Evolutionary conservation across 2,888 invertebrate species (phyloP).

Genomic region (Drosophila sordidapex): DNA sequence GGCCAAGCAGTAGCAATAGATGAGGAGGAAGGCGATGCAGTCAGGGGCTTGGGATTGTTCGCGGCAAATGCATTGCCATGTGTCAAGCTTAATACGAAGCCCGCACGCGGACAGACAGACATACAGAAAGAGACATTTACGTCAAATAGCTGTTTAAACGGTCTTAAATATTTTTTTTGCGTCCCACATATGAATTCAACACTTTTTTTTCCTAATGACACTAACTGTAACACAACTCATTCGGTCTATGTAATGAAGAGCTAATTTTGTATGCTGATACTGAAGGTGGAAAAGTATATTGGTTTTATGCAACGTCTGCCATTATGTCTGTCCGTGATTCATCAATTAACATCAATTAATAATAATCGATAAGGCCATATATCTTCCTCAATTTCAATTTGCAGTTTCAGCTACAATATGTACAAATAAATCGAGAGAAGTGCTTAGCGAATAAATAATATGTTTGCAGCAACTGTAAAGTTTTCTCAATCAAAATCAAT

Average conservation of each 20-base stretch:
- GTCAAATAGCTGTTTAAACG: slow-evolving; percentile 67
- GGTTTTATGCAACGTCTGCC: neutral
- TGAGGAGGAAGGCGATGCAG: slow-evolving; percentile 15
- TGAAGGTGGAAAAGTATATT: neutral
- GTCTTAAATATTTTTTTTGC: slow-evolving; percentile 17
- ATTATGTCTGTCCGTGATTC: neutral
- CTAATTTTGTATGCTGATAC: neutral
- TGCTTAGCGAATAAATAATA: slow-evolving; percentile 39
- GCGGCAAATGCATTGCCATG: slow-evolving; percentile 74
- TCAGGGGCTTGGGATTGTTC: slow-evolving; percentile 20
- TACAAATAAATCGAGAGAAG: slow-evolving; percentile 4
- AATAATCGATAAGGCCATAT: neutral
- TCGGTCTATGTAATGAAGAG: slow-evolving; percentile 51
- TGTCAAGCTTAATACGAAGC: slow-evolving; percentile 75
- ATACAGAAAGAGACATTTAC: slow-evolving; percentile 57
- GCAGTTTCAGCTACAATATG: slow-evolving; percentile 10
- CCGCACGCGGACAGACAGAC: slow-evolving; percentile 33
- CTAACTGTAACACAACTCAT: slow-evolving; percentile 46
- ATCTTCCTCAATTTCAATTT: neutral
- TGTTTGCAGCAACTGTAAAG: slow-evolving; percentile 22
- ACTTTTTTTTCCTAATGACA: neutral
- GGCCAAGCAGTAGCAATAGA: slow-evolving; percentile 69
- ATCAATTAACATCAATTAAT: neutral
- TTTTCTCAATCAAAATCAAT: slow-evolving; percentile 63
- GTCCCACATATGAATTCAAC: slow-evolving; percentile 4